A percentile compares a stretch with the other conserved stretches of the same genome.
Evolutionary conservation across 2,888 invertebrate species (phyloP).

Genomic region (Eudemis profundana): DNA sequence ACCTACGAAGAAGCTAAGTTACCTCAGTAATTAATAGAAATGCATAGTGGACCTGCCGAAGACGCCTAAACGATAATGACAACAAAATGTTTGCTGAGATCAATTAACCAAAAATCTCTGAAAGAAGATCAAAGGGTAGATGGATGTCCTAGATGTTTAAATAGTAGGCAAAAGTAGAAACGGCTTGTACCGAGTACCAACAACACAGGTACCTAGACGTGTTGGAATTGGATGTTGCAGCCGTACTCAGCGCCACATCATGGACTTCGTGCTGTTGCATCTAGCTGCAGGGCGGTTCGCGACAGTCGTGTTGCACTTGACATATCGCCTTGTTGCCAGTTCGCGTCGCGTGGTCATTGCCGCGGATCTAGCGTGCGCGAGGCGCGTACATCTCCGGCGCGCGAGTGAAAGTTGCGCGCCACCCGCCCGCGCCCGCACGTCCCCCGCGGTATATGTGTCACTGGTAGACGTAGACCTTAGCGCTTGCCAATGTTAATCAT

Average conservation of each 20-base stretch:
- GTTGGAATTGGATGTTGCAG: not conserved
- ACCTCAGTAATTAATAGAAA: no score
- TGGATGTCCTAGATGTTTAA: no score
- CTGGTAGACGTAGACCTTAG: slow-evolving; percentile 43
- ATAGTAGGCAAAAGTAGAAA: not conserved
- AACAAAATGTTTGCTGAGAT: no score
- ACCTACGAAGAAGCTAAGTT: no score
- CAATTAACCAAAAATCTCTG: no score
- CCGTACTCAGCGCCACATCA: no score
- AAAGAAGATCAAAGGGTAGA: no score
- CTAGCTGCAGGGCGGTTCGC: slow-evolving; percentile 7
- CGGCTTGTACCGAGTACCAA: no score
- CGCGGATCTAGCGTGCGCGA: slow-evolving; percentile 51
- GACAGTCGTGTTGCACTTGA: slow-evolving; percentile 64
- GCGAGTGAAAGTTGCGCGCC: slow-evolving; percentile 73
- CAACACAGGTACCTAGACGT: not conserved
- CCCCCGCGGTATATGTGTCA: slow-evolving; percentile 45
- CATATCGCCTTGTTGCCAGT: slow-evolving; percentile 56
- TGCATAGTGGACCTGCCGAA: no score
- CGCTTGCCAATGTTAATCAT: slow-evolving; percentile 40
- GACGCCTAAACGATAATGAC: no score
- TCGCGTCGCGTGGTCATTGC: slow-evolving; percentile 74
- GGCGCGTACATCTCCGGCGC: slow-evolving; percentile 59
- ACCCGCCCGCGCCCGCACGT: slow-evolving; percentile 43
- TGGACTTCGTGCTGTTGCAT: not conserved